Base-by-base conservation (phyloP, 2,888 invertebrate species). In the Trichopria drosophilae region DNA sequence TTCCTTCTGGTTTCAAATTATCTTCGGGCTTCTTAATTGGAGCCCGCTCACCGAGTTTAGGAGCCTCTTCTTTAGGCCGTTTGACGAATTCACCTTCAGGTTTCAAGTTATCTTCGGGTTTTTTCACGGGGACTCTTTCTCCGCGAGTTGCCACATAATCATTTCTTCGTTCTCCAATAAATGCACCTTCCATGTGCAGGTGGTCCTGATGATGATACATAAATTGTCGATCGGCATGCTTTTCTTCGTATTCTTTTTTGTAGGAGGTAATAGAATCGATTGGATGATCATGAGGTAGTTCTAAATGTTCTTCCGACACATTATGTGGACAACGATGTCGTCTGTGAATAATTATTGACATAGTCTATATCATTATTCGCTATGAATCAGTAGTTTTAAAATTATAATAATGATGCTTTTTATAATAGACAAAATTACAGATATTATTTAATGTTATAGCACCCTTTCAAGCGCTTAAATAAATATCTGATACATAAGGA, bases 241-340 rank as follows among this genome's bases (percentile, higher is more conserved):
- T 85, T 70, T 82, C 82, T 67, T 84, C 82, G 76, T 81, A 85
- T 68, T 85, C 84, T 63, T 81, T 79, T 61, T 79, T 79, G 73
- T 85, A 85, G 36, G 84, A 84, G 62, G 83, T 82, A 52, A 81
- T 69, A 2, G 72, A 60, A 37, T 56, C 59, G 3, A 68, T 58
- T 19, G 68, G 72, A 53, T 63, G 67, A 32, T 60, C 69, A 34
- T 66, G 64, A 2, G 69, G 54, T 6, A 73, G 60, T 19, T 75
- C 72, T 12, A 73, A 51, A 40, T 72, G 69, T 23, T 76, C 75
- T 45, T 71, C 65, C 7, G 68, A 67, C 2, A 68, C 61, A 68
- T 82, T 83, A 77, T 90, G 90, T 62, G 88, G 84, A 77, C 92
- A 92, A 68, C 87, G 85, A 78, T 92, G 92, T 63, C 88, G 88